A percentile compares a stretch with the other conserved stretches of the same genome.
Evolutionary conservation across 2,888 invertebrate genomes (phyloP).

Genomic region (Thymelicus sylvestris): DNA sequence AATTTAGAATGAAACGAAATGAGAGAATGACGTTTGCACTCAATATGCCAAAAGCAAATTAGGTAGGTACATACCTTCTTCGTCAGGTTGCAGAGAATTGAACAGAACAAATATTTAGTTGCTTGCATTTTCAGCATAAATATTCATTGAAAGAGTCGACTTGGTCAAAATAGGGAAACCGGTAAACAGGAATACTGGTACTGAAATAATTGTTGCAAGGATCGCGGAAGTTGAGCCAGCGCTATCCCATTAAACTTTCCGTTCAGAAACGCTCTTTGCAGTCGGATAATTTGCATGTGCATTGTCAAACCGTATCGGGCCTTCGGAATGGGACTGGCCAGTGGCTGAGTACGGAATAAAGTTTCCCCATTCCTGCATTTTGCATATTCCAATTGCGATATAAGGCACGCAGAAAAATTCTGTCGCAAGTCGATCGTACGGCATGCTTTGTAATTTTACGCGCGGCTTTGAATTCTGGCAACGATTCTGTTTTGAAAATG

Average conservation of each 20-base stretch:
- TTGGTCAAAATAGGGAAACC: conserved; percentile 54
- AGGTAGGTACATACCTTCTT: conserved; percentile 6
- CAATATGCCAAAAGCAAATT: not conserved
- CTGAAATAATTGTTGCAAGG: conserved; percentile 68
- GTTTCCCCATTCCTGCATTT: conserved; percentile 66
- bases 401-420: conserved; percentile 51
- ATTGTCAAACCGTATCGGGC: conserved; percentile 81
- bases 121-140: conserved; percentile 40
- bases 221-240: conserved; percentile 65
- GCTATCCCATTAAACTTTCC: conserved; percentile 76
- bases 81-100: not conserved
- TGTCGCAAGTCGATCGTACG: conserved; percentile 42
- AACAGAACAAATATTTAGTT: conserved; percentile 20
- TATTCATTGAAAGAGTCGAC: conserved; percentile 49
- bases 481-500: conserved; percentile 55
- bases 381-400: conserved; percentile 58
- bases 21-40: conserved; percentile 17
- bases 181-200: conserved; percentile 55
- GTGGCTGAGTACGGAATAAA: conserved; percentile 68
- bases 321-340: conserved; percentile 68
- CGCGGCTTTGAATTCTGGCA: conserved; percentile 50
- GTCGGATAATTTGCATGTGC: conserved; percentile 79
- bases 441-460: conserved; percentile 41
- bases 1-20: conserved; percentile 13
- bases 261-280: conserved; percentile 69